These are phyloP conservation scores for Lycaena phlaeas DNA, from an alignment of 2,888 invertebrate species.

Conservation along the genomic window DNA sequence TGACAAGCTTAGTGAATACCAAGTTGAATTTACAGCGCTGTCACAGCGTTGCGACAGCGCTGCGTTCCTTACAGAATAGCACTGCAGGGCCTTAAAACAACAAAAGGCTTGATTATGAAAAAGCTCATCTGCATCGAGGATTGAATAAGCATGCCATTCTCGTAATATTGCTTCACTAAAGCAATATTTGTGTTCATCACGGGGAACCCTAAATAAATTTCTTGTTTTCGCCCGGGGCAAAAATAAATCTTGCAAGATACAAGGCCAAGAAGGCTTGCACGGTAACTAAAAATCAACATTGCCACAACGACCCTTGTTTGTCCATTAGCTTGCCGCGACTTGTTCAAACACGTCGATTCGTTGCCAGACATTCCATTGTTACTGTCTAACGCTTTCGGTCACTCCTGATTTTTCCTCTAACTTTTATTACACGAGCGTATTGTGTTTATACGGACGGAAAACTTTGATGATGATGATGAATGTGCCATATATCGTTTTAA, in stretches of 20 bases:
- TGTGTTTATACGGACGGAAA: too few relatives aligned
- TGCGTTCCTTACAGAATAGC: too few relatives aligned
- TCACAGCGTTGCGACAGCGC: too few relatives aligned
- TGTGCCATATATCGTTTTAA: too few relatives aligned
- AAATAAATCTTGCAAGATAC: conserved; percentile 63
- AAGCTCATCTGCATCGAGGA: too few relatives aligned
- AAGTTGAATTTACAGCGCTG: too few relatives aligned
- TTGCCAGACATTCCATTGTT: conserved; percentile 26
- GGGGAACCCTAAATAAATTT: conserved; percentile 13
- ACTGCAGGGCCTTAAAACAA: too few relatives aligned
- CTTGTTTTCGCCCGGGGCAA: conserved; percentile 27
- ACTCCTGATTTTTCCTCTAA: conserved; percentile 15
- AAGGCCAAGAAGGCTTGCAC: conserved; percentile 34
- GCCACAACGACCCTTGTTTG: conserved; percentile 56
- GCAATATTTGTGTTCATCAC: conserved; percentile 7
- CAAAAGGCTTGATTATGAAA: too few relatives aligned
- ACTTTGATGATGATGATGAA: too few relatives aligned
- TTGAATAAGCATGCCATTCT: too few relatives aligned
- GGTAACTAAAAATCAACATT: conserved; percentile 67
- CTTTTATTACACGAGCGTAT: conserved; percentile 3
- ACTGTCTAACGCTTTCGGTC: conserved; percentile 18
- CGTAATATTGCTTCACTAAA: conserved; percentile 2
- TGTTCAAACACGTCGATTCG: conserved; percentile 41
- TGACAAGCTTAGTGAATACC: too few relatives aligned
- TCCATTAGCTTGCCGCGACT: conserved; percentile 64